Evolutionary conservation across 2,113 vertebrate species (phyloP), one percentile per base, ranked within the genome.

Genomic region (Microcebus murinus): DNA sequence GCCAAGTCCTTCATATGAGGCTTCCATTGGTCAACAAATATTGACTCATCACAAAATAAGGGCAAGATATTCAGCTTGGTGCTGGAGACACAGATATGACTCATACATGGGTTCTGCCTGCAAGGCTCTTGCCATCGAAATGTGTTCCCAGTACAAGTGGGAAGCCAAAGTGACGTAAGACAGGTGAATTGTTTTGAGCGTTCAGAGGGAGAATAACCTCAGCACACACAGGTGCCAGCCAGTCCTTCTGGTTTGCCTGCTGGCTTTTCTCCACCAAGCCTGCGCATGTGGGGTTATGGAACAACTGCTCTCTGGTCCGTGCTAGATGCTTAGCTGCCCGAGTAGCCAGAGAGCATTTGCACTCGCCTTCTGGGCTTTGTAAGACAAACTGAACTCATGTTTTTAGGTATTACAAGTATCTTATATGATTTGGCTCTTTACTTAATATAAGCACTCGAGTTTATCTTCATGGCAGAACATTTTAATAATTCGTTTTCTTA

Each of bases 401-500:
- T 63, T 91, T 91, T n/a, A 52, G 55, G 20, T 31, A 73, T 57
- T 88, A 18, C 6, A 48, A 34, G 2, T 34, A 48, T 94, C 81
- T 91, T 87, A 42, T 27, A 36, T 31, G 68, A 81, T 87, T 67
- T 81, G 48, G 2, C 36, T 89, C 4, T 61, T 91, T 82, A 45
- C 70, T 92, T 93, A 87, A 87, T 61, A 45, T 4, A 76, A 91
- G 45, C 50, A 39, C 67, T 84, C 29, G 14, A 57, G 23, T 80
- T 92, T 87, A 10, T 86, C 57, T 93, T 90, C 50, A 80, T 61
- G 39, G 42, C 23, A 42, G 36, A 86, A 50, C 23, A 80, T 87
- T 87, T 86, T 89, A 55, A 79, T 79, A 70, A 80, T 50, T 76
- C 52, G 39, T 39, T 96, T 25, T 96, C 79, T 94, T 79, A 45